phyloP scores from a whole-genome alignment of 2,797 vertebrate species.

The Dendrocincla tyrannina region DNA sequence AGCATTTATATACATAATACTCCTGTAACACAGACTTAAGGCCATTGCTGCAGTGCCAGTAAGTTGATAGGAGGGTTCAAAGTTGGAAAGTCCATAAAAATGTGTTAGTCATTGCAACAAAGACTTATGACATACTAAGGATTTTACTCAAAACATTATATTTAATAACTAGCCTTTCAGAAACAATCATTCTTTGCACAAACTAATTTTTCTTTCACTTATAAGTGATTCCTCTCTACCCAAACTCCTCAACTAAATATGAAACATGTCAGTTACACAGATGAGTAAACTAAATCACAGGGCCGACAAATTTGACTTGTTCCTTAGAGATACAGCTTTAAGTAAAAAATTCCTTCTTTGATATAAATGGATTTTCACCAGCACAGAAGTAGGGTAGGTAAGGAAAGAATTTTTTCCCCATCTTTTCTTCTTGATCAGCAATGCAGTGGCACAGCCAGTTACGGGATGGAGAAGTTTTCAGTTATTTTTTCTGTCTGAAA shows the following conservation, averaged over 20 bases:
- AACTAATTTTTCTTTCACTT: not conserved
- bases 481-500: not conserved
- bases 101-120: slow-evolving; percentile 24
- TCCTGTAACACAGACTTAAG: not conserved
- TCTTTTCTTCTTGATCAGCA: not conserved
- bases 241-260: not conserved
- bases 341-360: not conserved
- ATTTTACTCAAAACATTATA: not conserved
- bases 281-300: not conserved
- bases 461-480: not conserved
- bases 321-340: not conserved
- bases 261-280: not conserved
- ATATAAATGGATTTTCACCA: not conserved
- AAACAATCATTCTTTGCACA: not conserved
- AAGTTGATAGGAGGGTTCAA: slow-evolving; percentile 42
- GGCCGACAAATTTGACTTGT: not conserved
- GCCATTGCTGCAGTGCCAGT: slow-evolving; percentile 14
- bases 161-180: not conserved
- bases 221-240: not conserved
- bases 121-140: not conserved
- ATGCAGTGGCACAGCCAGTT: not conserved
- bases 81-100: slow-evolving; percentile 47
- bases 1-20: not conserved
- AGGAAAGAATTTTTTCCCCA: not conserved
- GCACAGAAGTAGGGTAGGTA: not conserved